These are phyloP conservation scores for Anastrepha ludens DNA, from an alignment of 1,140 invertebrate genomes.

Conservation along the genomic window DNA sequence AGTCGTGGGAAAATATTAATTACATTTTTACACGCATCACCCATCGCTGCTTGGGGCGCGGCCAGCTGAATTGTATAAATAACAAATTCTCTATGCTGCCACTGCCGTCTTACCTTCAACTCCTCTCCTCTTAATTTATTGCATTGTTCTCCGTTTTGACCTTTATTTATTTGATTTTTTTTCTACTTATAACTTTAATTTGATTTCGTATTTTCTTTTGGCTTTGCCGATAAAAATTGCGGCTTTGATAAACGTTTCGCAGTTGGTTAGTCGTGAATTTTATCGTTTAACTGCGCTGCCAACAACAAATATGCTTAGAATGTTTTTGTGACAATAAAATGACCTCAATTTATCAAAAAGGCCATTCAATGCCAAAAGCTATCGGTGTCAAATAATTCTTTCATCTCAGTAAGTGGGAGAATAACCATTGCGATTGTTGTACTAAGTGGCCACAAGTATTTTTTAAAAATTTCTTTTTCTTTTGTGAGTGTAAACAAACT, in stretches of 20 bases:
- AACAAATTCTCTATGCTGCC: not conserved
- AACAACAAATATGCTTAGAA: not conserved
- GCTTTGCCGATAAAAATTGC: not conserved
- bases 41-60: no score
- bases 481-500: no score
- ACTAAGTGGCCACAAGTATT: not conserved
- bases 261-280: not conserved
- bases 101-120: not conserved
- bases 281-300: not conserved
- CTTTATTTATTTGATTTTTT: not conserved
- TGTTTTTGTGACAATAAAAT: not conserved
- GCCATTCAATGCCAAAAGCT: not conserved
- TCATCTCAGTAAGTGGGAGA: no score
- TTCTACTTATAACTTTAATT: not conserved
- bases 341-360: not conserved
- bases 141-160: not conserved
- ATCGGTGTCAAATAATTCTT: not conserved
- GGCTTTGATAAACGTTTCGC: not conserved
- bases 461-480: not conserved
- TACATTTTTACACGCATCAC: constrained; percentile 25
- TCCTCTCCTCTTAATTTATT: not conserved
- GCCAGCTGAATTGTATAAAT: not conserved
- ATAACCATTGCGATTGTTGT: no score
- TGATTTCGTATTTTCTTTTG: not conserved
- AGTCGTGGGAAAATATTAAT: not conserved